Percentiles rank a stretch among this genome's conserved stretches.
These are phyloP conservation scores for Pseudochromis fuscus DNA, from an alignment of 2,797 vertebrate species.

Conservation along the genomic window DNA sequence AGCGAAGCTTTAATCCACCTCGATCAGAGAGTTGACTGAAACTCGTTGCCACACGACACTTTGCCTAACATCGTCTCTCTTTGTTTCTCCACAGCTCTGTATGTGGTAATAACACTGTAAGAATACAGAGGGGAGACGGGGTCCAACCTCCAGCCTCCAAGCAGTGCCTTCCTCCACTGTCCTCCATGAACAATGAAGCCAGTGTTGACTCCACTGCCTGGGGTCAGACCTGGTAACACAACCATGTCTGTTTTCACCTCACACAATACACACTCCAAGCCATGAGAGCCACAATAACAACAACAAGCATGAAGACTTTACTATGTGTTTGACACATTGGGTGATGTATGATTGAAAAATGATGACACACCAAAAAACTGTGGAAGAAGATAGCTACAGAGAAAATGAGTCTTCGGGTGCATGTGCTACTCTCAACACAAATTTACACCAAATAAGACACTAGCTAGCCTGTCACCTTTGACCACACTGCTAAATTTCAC, in stretches of 20 bases:
- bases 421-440: not conserved
- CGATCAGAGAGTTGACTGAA: not conserved
- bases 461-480: not conserved
- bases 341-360: not conserved
- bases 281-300: constrained; percentile 27
- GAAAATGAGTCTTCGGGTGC: too few relatives aligned
- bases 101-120: constrained; percentile 38
- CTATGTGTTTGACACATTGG: too few relatives aligned
- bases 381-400: not conserved
- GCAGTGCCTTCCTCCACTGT: constrained; percentile 69
- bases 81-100: constrained; percentile 8
- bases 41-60: constrained; percentile 23
- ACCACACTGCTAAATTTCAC: not conserved
- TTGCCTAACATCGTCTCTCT: constrained; percentile 18
- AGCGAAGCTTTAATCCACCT: not conserved
- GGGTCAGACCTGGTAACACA: constrained; percentile 57
- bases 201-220: constrained; percentile 68
- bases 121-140: constrained; percentile 32
- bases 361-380: not conserved
- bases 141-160: constrained; percentile 40
- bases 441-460: too few relatives aligned
- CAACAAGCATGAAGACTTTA: constrained; percentile 5
- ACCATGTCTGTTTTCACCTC: constrained; percentile 35
- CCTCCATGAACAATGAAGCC: constrained; percentile 66
- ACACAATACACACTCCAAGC: constrained; percentile 33